Evolutionary conservation across 1,140 invertebrate species (phyloP).

Genomic region (Hylyphantes graminicola): DNA sequence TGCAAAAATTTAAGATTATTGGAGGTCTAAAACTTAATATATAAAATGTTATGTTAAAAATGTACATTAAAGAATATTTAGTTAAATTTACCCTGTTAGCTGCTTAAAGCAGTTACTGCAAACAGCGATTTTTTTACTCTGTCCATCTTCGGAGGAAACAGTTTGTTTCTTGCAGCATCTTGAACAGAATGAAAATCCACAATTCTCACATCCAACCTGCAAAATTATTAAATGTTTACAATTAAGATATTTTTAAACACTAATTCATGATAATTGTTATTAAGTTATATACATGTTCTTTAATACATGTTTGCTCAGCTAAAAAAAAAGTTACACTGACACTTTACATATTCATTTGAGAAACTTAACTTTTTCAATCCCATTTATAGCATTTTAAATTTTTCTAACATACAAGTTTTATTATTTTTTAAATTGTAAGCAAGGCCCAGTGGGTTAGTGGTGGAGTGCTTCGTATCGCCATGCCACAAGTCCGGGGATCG

Average conservation of each 20-base stretch:
- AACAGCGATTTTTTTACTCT: neutral
- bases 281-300: no score
- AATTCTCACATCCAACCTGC: slow-evolving; percentile 51
- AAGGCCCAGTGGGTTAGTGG: no score
- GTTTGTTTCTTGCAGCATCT: slow-evolving; percentile 41
- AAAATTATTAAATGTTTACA: neutral
- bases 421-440: no score
- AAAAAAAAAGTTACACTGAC: no score
- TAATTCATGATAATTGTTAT: no score
- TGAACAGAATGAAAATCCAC: slow-evolving; percentile 52
- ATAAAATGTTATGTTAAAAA: neutral
- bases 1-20: neutral
- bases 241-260: neutral
- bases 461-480: no score
- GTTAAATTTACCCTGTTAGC: slow-evolving; percentile 21
- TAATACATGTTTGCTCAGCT: no score
- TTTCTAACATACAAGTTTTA: no score
- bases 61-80: neutral
- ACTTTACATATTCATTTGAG: no score
- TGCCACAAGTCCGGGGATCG: no score
- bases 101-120: slow-evolving; percentile 25
- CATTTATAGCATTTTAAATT: no score
- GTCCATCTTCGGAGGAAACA: slow-evolving; percentile 30
- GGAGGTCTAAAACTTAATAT: neutral
- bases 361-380: no score